A percentile compares a stretch with the other conserved stretches of the same genome.
Evolutionary conservation across 2,797 vertebrate species (phyloP).

Genomic region (Danionella dracula): DNA sequence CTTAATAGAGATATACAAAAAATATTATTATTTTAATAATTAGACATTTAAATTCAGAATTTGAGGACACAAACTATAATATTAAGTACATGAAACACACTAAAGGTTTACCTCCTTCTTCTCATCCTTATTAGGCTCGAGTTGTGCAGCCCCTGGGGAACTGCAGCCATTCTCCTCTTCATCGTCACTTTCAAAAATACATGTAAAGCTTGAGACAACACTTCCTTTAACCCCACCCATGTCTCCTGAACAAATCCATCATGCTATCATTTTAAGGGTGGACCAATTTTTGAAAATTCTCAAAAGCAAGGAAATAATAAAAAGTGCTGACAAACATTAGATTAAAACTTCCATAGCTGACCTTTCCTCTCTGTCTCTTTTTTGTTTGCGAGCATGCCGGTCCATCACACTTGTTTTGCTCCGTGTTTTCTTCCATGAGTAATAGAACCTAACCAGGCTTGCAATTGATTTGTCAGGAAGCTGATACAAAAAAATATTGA

Average conservation of each 20-base stretch:
- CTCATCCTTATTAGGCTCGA: constrained; percentile 79
- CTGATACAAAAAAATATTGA: constrained; percentile 56
- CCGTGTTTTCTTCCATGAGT: constrained; percentile 96
- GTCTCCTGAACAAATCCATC: constrained; percentile 1
- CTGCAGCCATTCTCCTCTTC: constrained; percentile 76
- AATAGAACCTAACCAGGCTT: constrained; percentile 93
- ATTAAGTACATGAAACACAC: too few species aligned
- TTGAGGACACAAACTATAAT: too few species aligned
- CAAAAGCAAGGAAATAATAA: neutral
- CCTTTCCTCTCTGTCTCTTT: constrained; percentile 88
- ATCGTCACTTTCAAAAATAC: constrained; percentile 70
- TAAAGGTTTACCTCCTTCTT: constrained; percentile 77
- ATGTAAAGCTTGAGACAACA: neutral
- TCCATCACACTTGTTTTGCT: constrained; percentile 97
- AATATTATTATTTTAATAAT: too few species aligned
- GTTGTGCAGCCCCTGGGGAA: constrained; percentile 72
- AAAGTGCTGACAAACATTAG: neutral
- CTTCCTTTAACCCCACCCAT: neutral
- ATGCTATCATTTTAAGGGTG: neutral
- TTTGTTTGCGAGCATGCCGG: constrained; percentile 87
- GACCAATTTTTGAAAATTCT: neutral
- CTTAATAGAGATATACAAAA: constrained; percentile 6
- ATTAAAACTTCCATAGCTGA: constrained; percentile 52
- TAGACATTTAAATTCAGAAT: too few species aligned
- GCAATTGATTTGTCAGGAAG: constrained; percentile 93